These are phyloP conservation scores for Acrocera orbiculus DNA, from an alignment of 2,888 invertebrate genomes.

Conservation along the genomic window DNA sequence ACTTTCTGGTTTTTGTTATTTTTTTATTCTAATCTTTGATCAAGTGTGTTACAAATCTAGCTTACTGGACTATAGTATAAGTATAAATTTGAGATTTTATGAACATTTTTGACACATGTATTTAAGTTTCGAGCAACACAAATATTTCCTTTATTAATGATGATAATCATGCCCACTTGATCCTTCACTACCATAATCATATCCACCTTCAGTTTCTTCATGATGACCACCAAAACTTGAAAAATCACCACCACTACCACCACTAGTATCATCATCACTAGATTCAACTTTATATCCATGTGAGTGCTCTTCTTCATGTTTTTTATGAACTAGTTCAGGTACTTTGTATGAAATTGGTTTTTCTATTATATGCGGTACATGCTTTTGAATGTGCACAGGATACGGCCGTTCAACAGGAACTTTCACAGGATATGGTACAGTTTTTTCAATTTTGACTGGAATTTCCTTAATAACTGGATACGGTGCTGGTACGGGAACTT, in stretches of 20 bases:
- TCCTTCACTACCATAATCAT: slow-evolving; percentile 8
- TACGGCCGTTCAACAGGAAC: slow-evolving; percentile 48
- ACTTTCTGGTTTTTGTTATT: too few species aligned
- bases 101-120: too few species aligned
- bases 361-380: slow-evolving; percentile 47
- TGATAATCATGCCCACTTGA: slow-evolving; percentile 27
- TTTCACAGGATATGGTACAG: slow-evolving; percentile 52
- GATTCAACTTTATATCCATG: slow-evolving; percentile 16
- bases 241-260: slow-evolving; percentile 15
- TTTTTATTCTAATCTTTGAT: too few species aligned
- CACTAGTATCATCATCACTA: slow-evolving; percentile 16
- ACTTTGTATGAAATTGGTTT: slow-evolving; percentile 57
- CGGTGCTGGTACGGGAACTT: slow-evolving; percentile 47
- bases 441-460: slow-evolving; percentile 47
- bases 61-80: too few species aligned
- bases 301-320: slow-evolving; percentile 27
- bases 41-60: too few species aligned
- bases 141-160: too few species aligned
- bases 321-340: slow-evolving; percentile 43
- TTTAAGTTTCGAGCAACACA: too few species aligned
- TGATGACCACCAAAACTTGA: slow-evolving; percentile 5
- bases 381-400: slow-evolving; percentile 59
- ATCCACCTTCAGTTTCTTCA: too few species aligned
- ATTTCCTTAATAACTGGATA: slow-evolving; percentile 51
- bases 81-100: too few species aligned